phyloP scores from a whole-genome alignment of 1,140 invertebrate species.

The Pogonomyrmex barbatus region DNA sequence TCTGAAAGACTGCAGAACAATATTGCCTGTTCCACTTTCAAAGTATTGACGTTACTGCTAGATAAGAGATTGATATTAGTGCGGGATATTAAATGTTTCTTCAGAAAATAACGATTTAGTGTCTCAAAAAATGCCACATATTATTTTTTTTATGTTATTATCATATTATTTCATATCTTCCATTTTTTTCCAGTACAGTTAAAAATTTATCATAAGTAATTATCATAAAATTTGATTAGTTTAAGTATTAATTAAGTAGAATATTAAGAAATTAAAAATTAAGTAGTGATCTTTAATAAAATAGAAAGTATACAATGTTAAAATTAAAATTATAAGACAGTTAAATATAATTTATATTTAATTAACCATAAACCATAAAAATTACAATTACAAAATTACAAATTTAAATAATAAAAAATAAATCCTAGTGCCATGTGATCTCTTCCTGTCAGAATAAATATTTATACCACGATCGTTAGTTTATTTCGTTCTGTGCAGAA shows the following conservation, averaged over 20 bases:
- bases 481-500: constrained; percentile 15
- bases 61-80: constrained; percentile 34
- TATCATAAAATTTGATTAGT: neutral
- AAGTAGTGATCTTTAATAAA: neutral
- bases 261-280: neutral
- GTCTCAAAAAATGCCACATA: neutral
- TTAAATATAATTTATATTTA: constrained; percentile 8
- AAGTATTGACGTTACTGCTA: constrained; percentile 7
- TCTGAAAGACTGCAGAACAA: neutral
- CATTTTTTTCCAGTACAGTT: neutral
- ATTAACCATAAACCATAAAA: neutral
- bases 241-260: neutral
- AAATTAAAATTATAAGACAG: neutral
- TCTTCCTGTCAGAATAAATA: neutral
- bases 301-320: neutral
- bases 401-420: constrained; percentile 18
- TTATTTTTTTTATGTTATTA: neutral
- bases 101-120: neutral
- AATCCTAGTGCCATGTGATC: neutral
- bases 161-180: neutral
- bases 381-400: neutral
- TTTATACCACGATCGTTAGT: constrained; percentile 24
- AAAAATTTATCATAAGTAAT: neutral
- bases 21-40: neutral
- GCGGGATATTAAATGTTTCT: constrained; percentile 1